Percentiles rank a stretch among this genome's conserved stretches.
Evolutionary conservation across 2,888 invertebrate species (phyloP).

Genomic region (Lagria hirta): DNA sequence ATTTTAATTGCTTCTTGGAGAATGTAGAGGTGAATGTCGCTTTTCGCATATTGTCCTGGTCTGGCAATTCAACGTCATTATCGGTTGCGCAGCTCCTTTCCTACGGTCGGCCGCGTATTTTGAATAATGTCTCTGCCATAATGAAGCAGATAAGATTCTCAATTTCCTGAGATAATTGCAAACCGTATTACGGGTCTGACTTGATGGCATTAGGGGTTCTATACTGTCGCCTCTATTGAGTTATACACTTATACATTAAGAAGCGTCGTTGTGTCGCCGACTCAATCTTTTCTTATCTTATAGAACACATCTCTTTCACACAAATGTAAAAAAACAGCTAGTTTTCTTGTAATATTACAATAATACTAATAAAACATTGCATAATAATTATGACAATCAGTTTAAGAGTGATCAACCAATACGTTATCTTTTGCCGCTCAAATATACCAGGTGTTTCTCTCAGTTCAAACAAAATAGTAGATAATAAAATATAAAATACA

Average conservation of each 20-base stretch:
- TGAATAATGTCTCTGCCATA: conserved; percentile 43
- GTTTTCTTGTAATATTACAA: no score
- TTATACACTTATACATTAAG: conserved; percentile 32
- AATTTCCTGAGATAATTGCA: conserved; percentile 47
- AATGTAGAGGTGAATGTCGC: conserved; percentile 21
- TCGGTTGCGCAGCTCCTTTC: conserved; percentile 27
- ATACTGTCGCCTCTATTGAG: conserved; percentile 37
- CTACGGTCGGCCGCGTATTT: conserved; percentile 40
- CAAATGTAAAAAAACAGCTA: no score
- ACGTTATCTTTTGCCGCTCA: no score
- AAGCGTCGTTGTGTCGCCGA: conserved; percentile 17
- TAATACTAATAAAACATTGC: no score
- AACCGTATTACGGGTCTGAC: conserved; percentile 42
- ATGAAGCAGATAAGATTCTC: conserved; percentile 47
- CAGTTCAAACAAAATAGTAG: no score
- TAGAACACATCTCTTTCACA: conserved; percentile 6
- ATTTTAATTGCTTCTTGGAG: conserved; percentile 24
- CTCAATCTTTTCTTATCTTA: no score
- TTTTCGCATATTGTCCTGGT: conserved; percentile 24
- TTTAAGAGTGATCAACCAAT: no score
- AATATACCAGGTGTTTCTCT: no score
- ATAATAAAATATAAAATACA: no score
- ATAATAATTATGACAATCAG: no score
- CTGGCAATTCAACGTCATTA: conserved; percentile 27
- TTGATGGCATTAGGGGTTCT: conserved; percentile 38